These are phyloP conservation scores for Pandemis cinnamomeana DNA, from an alignment of 2,888 invertebrate species.

Conservation along the genomic window DNA sequence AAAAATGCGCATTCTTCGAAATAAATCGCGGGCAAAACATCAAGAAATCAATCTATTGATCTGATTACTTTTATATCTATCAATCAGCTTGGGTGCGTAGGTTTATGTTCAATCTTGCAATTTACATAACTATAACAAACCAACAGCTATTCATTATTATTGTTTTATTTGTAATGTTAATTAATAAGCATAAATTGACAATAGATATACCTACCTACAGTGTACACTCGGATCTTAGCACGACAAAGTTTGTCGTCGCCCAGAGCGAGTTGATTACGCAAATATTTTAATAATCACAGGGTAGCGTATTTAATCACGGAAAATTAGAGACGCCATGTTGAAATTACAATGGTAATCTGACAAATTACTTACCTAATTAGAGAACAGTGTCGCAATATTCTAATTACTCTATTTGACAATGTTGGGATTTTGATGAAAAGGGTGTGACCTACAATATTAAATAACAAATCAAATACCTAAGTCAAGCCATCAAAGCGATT, in stretches of 20 bases:
- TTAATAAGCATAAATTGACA: constrained; percentile 23
- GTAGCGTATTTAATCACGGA: constrained; percentile 28
- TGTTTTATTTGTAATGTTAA: constrained; percentile 14
- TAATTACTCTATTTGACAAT: not conserved
- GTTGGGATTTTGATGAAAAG: not conserved
- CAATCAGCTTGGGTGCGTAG: no score
- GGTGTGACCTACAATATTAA: not conserved
- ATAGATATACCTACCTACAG: no score
- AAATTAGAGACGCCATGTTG: constrained; percentile 34
- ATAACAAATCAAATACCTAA: no score
- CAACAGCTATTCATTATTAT: not conserved
- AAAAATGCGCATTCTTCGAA: no score
- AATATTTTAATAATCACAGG: constrained; percentile 33
- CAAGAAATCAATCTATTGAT: no score
- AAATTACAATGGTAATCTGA: constrained; percentile 29
- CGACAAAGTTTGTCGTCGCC: constrained; percentile 28
- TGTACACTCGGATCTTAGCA: constrained; percentile 23
- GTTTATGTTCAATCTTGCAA: no score
- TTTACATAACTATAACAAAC: no score
- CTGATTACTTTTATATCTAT: no score
- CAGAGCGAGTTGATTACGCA: constrained; percentile 25
- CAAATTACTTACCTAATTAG: constrained; percentile 26
- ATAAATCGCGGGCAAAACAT: no score
- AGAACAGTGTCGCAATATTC: constrained; percentile 17
- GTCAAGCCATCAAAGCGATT: no score